Evolutionary conservation across 2,113 vertebrate genomes (phyloP), one percentile per base, ranked within the genome.

Genomic region (Beaufortia kweichowensis): DNA sequence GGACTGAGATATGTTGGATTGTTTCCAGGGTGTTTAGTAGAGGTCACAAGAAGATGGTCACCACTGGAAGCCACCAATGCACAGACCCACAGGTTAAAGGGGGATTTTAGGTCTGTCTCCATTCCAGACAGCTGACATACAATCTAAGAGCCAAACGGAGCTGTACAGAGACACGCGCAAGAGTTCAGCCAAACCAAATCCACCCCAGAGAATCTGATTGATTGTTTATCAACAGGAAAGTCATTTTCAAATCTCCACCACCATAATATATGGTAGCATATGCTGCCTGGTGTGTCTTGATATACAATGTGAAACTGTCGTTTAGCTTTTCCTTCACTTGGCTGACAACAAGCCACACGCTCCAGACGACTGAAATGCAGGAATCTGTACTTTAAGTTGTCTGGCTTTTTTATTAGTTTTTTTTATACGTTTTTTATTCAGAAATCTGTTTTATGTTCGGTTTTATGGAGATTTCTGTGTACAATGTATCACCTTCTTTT

Each of bases 181-280:
- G 29, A 76, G 82, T 82, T 86, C 79, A 82, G 77, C 80, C 81
- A 85, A 84, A 65, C 29, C 59, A 82, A 81, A 80, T 62, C 78
- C 28, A n/a, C 26, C 55, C 33, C 39, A 70, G 24, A 79, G n/a
- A 28, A 71, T 77, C 62, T 61, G 77, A 75, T 53, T 28, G 19
- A 69, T 70, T 78, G 72, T 83, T 82, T 77, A 14, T 85, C 61
- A 81, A 76, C 59, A 69, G 29, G 46, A 63, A 48, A 63, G 66
- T 80, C 76, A 17, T 41, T 62, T 56, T 33, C 64, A 55, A 64
- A 76, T 57, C 70, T 76, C 53, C 74, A 28, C 23, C 26, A 24
- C 15, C 26, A 68, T 64, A 76, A 74, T 80, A 56, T 73, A 76
- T 66, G 24, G 63, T 50, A 64, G 46, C 64, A 70, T 63, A 73